Evolutionary conservation across 1,140 invertebrate species (phyloP), one percentile per base, ranked within the genome.

Genomic region (Solenopsis fugax): DNA sequence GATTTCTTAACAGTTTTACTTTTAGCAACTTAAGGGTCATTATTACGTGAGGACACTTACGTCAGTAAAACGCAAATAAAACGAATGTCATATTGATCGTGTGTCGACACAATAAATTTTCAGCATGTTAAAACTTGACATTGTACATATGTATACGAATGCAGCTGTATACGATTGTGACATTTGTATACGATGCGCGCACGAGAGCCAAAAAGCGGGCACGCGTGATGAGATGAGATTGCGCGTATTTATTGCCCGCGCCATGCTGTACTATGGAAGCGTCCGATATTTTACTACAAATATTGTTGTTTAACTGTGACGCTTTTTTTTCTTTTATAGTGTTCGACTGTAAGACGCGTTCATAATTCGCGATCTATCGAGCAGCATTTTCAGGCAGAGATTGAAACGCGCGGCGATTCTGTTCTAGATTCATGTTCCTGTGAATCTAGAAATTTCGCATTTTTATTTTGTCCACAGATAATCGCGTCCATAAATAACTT

Each of bases 81-180:
- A 18, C 13, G 16, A 18, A 67, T 41, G 21, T 58, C n/a, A 6
- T 45, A 34, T n/a, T 56, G 16, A 65, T 24, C 24, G 58, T 18
- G 29, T 58, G 13, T 50, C 60, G 48, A 73, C n/a, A 29, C 37
- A 52, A 16, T 71, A 52, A 45, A 48, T 64, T 64, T 54, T 73
- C 12, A 29, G 34, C 50, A 48, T 86, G 62, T 88, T 88, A 58
- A 50, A 89, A 58, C 56, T 82, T 86, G 73, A 90, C 85, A 90
- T 81, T 84, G 65, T 90, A 87, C 24, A 89, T 71, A n/a, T 88
- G 82, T 69, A 89, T 86, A 89, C 58, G 56, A 67, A 65, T 45
- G 73, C 81, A 73, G 87, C 58, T 88, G 93, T 94, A 94, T 94
- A 94, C 93, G 93, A 93, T 90, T 37, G 58, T 29, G 69, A 92